Percentiles rank a stretch among this genome's conserved stretches.
phyloP scores from a whole-genome alignment of 2,888 invertebrate genomes.

The Meteorus colon region DNA sequence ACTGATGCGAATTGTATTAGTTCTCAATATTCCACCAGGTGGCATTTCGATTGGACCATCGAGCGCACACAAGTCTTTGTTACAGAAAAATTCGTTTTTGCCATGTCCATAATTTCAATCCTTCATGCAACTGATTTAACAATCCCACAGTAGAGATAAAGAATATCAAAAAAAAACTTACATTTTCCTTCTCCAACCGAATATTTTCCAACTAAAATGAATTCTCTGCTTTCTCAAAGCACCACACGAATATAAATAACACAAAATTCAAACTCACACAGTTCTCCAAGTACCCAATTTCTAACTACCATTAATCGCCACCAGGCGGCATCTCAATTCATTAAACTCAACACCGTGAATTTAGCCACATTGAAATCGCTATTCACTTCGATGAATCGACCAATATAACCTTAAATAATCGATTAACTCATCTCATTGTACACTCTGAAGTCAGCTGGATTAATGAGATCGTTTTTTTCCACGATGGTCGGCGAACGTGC shows the following conservation, averaged over 20 bases:
- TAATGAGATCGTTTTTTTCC: constrained; percentile 53
- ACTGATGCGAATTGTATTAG: neutral
- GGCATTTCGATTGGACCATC: neutral
- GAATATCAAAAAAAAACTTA: no score
- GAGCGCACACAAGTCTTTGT: neutral
- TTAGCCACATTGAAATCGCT: neutral
- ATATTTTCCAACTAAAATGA: no score
- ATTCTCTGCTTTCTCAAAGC: no score
- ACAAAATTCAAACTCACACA: no score
- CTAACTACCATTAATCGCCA: neutral
- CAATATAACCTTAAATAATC: neutral
- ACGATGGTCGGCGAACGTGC: constrained; percentile 68
- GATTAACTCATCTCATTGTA: neutral
- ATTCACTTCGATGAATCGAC: constrained; percentile 29
- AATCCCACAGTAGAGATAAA: no score
- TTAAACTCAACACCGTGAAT: constrained; percentile 20
- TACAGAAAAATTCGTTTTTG: no score
- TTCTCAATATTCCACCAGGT: neutral
- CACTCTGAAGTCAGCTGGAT: constrained; percentile 8
- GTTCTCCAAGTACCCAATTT: no score
- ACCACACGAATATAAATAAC: no score
- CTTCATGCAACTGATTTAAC: no score
- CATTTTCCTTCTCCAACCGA: no score
- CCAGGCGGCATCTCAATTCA: constrained; percentile 13
- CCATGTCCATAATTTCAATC: no score